A percentile compares a stretch with the other conserved stretches of the same genome.
Conservation (phyloP, 1,140 invertebrate genomes). For the Aradophagus sp. region DNA sequence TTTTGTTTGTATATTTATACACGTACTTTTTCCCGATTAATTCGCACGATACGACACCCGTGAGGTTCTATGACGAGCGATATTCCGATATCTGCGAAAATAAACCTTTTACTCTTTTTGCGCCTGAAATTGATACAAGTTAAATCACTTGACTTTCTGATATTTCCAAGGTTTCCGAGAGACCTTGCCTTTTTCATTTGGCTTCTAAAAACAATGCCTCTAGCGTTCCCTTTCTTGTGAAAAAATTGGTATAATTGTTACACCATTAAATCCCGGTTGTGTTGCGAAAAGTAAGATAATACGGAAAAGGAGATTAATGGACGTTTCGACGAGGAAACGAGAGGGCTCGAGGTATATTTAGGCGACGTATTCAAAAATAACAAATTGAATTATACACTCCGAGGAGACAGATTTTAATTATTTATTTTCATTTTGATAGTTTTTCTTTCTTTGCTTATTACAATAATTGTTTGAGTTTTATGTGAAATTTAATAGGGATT, state of each 20-base stretch:
- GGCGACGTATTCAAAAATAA: no score
- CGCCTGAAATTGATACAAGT: constrained; percentile 33
- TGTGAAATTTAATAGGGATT: no score
- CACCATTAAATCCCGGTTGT: constrained; percentile 15
- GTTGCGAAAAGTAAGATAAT: constrained; percentile 11
- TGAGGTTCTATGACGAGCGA: constrained; percentile 3
- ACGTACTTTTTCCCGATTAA: constrained; percentile 3
- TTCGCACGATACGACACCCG: background rate
- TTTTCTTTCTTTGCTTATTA: no score
- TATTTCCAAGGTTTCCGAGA: constrained; percentile 41
- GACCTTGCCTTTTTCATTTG: constrained; percentile 40
- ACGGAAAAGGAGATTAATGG: constrained; percentile 5
- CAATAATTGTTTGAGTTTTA: no score
- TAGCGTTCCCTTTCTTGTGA: constrained; percentile 5
- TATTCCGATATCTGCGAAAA: constrained; percentile 7
- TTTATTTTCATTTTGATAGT: no score
- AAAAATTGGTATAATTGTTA: constrained; percentile 31
- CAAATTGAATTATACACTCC: no score
- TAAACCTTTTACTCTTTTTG: constrained; percentile 19
- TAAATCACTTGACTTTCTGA: constrained; percentile 48
- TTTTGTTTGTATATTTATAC: no score
- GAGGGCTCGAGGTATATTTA: no score
- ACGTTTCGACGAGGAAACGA: no score
- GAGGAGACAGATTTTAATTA: no score
- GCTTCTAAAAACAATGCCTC: constrained; percentile 49